Percentiles rank a stretch among this genome's conserved stretches.
phyloP scores from a whole-genome alignment of 2,797 vertebrate genomes.

The Mallotus villosus region DNA sequence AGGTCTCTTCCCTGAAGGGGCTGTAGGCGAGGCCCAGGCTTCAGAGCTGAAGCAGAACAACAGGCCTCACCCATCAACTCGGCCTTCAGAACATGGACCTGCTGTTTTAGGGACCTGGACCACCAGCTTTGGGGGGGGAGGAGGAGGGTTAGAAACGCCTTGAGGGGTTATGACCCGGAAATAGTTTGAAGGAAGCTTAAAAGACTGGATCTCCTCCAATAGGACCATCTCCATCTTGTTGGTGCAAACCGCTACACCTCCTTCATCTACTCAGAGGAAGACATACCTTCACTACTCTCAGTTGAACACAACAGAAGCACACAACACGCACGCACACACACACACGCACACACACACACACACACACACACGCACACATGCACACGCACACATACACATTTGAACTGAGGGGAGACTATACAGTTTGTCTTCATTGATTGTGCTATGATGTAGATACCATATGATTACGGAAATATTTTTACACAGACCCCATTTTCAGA shows the following conservation, averaged over 20 bases:
- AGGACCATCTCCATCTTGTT: not conserved
- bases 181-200: not conserved
- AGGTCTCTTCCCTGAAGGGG: conserved; percentile 90
- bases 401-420: conserved; percentile 17
- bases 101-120: conserved; percentile 10
- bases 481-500: conserved; percentile 1
- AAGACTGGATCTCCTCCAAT: too few relatives aligned
- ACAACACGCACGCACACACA: not conserved
- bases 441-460: not conserved
- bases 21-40: conserved; percentile 65
- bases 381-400: conserved; percentile 8
- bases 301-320: not conserved
- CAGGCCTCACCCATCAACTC: conserved; percentile 12
- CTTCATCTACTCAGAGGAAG: not conserved
- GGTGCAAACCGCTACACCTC: not conserved
- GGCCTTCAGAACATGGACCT: conserved; percentile 27
- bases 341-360: not conserved
- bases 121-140: not conserved
- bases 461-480: not conserved
- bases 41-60: not conserved
- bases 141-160: not conserved
- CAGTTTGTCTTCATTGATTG: not conserved
- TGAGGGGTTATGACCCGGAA: not conserved
- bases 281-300: not conserved
- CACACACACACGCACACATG: not conserved